Evolutionary conservation across 2,888 invertebrate species (phyloP).

Genomic region (Lithophane ornitopus): DNA sequence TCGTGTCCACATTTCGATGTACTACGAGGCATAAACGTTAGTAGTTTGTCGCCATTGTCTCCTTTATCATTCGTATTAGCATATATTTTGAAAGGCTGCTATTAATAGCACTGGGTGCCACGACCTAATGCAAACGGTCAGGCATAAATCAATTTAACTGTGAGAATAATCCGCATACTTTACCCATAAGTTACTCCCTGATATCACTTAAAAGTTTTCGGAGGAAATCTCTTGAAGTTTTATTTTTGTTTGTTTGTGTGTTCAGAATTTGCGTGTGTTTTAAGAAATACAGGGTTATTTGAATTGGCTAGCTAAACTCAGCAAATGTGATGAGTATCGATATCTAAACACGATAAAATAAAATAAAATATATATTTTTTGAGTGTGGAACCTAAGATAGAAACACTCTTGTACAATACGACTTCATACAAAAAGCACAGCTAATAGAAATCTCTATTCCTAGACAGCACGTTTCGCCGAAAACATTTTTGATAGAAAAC

Average conservation of each 20-base stretch:
- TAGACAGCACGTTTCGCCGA: too few species aligned
- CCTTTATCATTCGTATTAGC: conserved; percentile 62
- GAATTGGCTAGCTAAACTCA: not conserved
- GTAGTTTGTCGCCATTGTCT: conserved; percentile 55
- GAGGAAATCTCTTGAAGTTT: not conserved
- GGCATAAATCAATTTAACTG: conserved; percentile 61
- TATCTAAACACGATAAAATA: not conserved
- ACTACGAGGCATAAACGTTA: conserved; percentile 43
- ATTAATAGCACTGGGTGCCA: conserved; percentile 57
- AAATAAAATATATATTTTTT: too few species aligned
- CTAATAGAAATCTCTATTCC: too few species aligned
- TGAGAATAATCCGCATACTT: conserved; percentile 49
- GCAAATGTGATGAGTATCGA: not conserved
- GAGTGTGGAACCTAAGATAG: too few species aligned
- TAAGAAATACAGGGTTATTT: not conserved
- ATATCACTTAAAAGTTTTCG: not conserved
- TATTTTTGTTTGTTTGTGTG: too few species aligned
- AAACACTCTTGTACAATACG: too few species aligned
- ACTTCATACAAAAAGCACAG: too few species aligned
- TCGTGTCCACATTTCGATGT: conserved; percentile 51
- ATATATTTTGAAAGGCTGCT: conserved; percentile 64
- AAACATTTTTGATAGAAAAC: too few species aligned
- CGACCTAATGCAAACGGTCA: conserved; percentile 57
- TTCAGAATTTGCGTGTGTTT: too few species aligned
- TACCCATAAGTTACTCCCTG: conserved; percentile 9